Conservation (phyloP, 2,797 vertebrate genomes). For the Cyclopterus lumpus region DNA sequence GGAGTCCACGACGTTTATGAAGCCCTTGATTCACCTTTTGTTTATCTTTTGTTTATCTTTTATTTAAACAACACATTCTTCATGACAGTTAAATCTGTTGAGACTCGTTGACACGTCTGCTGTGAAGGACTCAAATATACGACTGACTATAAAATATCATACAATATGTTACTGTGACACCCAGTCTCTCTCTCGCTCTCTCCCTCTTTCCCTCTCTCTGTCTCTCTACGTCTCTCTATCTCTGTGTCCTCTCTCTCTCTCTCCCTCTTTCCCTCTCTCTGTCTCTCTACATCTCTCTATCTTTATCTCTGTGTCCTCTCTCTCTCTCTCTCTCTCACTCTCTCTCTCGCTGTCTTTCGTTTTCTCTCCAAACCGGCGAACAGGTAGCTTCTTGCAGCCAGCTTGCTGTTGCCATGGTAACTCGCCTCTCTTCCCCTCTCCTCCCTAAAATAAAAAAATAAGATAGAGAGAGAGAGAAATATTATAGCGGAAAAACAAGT, state of each 20-base stretch:
- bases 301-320: too few relatives aligned
- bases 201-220: neutral
- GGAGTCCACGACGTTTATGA: too few relatives aligned
- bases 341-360: slow-evolving; percentile 23
- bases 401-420: slow-evolving; percentile 86
- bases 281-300: too few relatives aligned
- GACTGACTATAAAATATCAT: neutral
- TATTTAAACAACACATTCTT: too few relatives aligned
- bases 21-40: too few relatives aligned
- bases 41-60: too few relatives aligned
- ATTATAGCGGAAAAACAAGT: slow-evolving; percentile 34
- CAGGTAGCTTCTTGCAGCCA: slow-evolving; percentile 69
- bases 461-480: neutral
- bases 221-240: neutral
- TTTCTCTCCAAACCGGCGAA: slow-evolving; percentile 28
- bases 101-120: too few relatives aligned
- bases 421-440: slow-evolving; percentile 69
- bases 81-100: too few relatives aligned
- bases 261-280: too few relatives aligned
- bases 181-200: slow-evolving; percentile 1
- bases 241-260: neutral
- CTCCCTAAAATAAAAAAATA: slow-evolving; percentile 11
- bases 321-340: too few relatives aligned
- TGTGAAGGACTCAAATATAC: too few relatives aligned
- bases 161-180: slow-evolving; percentile 47